phyloP scores from a whole-genome alignment of 2,888 invertebrate genomes.

The Hemicrepidius hirtus region DNA sequence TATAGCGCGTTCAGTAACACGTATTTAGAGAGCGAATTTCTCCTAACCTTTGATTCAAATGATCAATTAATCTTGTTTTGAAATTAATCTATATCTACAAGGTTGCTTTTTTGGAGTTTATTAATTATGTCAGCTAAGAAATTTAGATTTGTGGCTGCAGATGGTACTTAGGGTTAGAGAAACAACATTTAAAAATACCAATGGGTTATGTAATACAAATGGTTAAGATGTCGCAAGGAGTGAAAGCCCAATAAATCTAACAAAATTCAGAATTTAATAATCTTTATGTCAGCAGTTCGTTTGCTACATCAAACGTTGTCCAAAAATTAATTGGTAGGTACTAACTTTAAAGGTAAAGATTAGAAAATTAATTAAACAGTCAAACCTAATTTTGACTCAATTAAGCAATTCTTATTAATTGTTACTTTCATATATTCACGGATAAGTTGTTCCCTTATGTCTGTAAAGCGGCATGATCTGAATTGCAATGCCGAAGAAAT shows the following conservation, averaged over 20 bases:
- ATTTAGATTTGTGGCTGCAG: background rate
- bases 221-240: background rate
- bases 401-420: too few relatives aligned
- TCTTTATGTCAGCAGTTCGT: background rate
- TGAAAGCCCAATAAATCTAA: background rate
- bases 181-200: background rate
- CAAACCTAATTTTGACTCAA: too few relatives aligned
- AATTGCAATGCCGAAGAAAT: too few relatives aligned
- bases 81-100: conserved; percentile 15
- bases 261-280: conserved; percentile 4
- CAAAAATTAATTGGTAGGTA: too few relatives aligned
- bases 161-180: background rate
- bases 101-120: conserved; percentile 3
- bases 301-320: too few relatives aligned
- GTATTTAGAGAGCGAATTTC: conserved; percentile 41
- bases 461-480: too few relatives aligned
- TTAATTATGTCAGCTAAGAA: background rate
- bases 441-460: too few relatives aligned
- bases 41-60: conserved; percentile 30
- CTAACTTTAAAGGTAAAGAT: too few relatives aligned
- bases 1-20: background rate
- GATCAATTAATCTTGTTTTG: conserved; percentile 22
- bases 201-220: background rate
- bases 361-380: too few relatives aligned
- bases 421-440: too few relatives aligned